Conservation (phyloP, 1,140 invertebrate species). For the Neotoxoptera formosana region DNA sequence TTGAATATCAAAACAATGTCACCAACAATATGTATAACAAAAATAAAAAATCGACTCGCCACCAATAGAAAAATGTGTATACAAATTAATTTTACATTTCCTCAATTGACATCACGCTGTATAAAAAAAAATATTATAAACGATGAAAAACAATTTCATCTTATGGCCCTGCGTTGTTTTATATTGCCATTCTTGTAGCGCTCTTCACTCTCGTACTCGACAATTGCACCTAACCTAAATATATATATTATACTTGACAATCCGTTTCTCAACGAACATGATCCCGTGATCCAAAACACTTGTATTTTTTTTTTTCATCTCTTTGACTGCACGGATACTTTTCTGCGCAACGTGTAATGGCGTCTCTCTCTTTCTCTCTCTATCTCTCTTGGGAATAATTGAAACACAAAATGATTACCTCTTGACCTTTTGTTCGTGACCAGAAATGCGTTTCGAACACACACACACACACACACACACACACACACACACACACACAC, state of each 20-base stretch:
- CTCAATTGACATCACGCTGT: neutral
- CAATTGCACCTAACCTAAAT: neutral
- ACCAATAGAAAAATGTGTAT: neutral
- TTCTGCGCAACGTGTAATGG: neutral
- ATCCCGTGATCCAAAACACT: slow-evolving; percentile 12
- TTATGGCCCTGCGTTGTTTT: neutral
- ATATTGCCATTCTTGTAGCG: neutral
- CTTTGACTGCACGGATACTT: slow-evolving; percentile 35
- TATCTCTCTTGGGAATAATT: slow-evolving; percentile 2
- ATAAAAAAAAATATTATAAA: neutral
- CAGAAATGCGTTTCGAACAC: neutral
- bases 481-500: neutral
- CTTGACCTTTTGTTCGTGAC: slow-evolving; percentile 27
- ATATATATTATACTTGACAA: slow-evolving; percentile 8
- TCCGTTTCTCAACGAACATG: neutral
- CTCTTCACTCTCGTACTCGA: slow-evolving; percentile 20
- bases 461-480: neutral
- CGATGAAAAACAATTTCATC: neutral
- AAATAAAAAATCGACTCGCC: neutral
- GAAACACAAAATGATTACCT: slow-evolving; percentile 36
- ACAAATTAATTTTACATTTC: neutral
- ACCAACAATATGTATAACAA: neutral
- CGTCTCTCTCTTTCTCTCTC: too few species aligned
- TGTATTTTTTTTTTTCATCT: slow-evolving; percentile 26
- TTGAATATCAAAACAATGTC: too few species aligned